Evolutionary conservation across 2,888 invertebrate genomes (phyloP).

Genomic region (Tachina fera): DNA sequence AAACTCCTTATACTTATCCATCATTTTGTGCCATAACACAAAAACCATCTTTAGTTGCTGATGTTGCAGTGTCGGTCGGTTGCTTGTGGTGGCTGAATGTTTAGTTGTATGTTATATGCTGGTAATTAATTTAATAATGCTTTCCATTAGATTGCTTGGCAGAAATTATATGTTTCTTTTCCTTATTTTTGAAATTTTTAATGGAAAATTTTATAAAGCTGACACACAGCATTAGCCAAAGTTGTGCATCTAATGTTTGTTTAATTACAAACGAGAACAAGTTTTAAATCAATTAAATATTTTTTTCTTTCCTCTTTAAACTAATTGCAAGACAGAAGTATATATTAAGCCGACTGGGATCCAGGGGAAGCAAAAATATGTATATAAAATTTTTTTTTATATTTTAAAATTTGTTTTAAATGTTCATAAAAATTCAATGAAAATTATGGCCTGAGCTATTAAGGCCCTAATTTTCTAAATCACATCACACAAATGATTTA

Average conservation of each 20-base stretch:
- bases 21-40: constrained; percentile 15
- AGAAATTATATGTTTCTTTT: constrained; percentile 48
- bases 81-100: background rate
- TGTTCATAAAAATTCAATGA: too few relatives aligned
- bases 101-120: constrained; percentile 13
- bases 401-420: too few relatives aligned
- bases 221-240: constrained; percentile 9
- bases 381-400: too few relatives aligned
- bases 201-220: constrained; percentile 21
- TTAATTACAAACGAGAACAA: constrained; percentile 48
- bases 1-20: constrained; percentile 28
- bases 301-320: constrained; percentile 6
- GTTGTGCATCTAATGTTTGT: constrained; percentile 48
- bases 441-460: too few relatives aligned
- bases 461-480: too few relatives aligned
- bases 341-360: too few relatives aligned
- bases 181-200: constrained; percentile 14
- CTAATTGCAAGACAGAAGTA: background rate
- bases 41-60: background rate
- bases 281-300: constrained; percentile 56
- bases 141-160: constrained; percentile 63
- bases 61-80: constrained; percentile 6
- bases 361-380: too few relatives aligned
- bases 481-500: too few relatives aligned
- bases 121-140: constrained; percentile 63